A percentile compares a stretch with the other conserved stretches of the same genome.
Conservation (phyloP, 64 coral and sea anemone genomes). For the Pocillopora damicornis region DNA sequence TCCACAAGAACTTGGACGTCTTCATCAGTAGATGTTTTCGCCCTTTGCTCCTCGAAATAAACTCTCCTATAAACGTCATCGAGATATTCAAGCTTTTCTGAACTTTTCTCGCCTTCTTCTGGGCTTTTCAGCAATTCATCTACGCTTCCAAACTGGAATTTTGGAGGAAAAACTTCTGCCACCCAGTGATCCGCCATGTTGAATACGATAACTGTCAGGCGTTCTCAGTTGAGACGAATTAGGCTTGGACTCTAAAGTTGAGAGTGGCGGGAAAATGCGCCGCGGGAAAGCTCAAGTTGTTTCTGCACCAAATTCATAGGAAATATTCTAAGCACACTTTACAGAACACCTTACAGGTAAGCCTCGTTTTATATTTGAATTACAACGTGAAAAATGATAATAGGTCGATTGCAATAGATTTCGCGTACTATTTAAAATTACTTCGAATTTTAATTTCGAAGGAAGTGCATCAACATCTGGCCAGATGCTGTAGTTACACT, state of each 20-base stretch:
- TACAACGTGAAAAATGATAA: too few species aligned
- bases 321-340: too few species aligned
- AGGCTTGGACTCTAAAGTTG: neutral
- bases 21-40: neutral
- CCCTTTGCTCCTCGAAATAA: constrained; percentile 31
- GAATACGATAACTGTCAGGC: constrained; percentile 26
- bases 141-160: constrained; percentile 55
- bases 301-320: too few species aligned
- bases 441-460: too few species aligned
- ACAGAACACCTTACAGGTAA: too few species aligned
- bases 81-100: neutral
- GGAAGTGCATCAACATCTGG: too few species aligned
- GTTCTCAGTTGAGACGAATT: neutral
- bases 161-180: constrained; percentile 70
- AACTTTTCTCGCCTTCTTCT: constrained; percentile 14
- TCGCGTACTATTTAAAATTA: too few species aligned
- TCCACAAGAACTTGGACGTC: neutral
- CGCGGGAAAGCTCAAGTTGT: too few species aligned
- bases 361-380: too few species aligned
- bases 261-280: neutral
- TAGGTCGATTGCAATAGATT: too few species aligned
- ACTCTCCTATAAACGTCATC: constrained; percentile 59
- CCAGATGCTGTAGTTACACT: too few species aligned
- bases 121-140: constrained; percentile 35
- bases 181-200: constrained; percentile 84